Base-by-base conservation (phyloP, 1,140 invertebrate genomes). In the Phymorhynchus buccinoides region DNA sequence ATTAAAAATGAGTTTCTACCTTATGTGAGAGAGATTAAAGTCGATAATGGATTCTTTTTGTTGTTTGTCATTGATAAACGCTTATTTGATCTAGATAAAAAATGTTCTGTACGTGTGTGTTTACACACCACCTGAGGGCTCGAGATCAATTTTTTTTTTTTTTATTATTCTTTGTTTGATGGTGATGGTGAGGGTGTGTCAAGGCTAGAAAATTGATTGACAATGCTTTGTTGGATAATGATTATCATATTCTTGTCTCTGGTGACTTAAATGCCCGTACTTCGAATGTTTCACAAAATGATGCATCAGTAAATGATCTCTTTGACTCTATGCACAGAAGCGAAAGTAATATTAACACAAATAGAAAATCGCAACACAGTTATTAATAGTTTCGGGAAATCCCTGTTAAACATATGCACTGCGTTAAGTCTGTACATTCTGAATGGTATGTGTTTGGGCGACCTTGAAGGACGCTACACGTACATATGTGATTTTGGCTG, bases 401-500 rank as follows among this genome's bases (percentile, higher is more conserved):
- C 32, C 27, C 32, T 71, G 66, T 18, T 71, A 35, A 71, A 71
- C 32, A 71, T 71, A n/a, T 71, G 66, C 66, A 71, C 27, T 18
- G 3, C 66, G n/a, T 71, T 71, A n/a, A n/a, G 66, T 35, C 27
- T 71, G 27, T n/a, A 9, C n/a, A 71, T 71, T 30, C 27, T 71
- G 66, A 71, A 71, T 71, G 66, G 66, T 71, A 71, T 71, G 66
- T 71, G 66, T n/a, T 30, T 22, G 16, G 66, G 1, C 27, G 66
- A 71, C 27, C 66, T 71, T 30, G 27, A 71, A 35, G 66, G 66
- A 22, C 32, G 66, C 66, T 71, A 3, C n/a, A 71, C 66, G 32
- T 71, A 71, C 66, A 71, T 71, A 71, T 71, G 27, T 71, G 66
- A 71, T 71, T 30, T 30, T 71, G 66, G 66, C 27, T 30, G 32